These are phyloP conservation scores for Rutpela maculata DNA, from an alignment of 2,888 invertebrate genomes.

Conservation along the genomic window DNA sequence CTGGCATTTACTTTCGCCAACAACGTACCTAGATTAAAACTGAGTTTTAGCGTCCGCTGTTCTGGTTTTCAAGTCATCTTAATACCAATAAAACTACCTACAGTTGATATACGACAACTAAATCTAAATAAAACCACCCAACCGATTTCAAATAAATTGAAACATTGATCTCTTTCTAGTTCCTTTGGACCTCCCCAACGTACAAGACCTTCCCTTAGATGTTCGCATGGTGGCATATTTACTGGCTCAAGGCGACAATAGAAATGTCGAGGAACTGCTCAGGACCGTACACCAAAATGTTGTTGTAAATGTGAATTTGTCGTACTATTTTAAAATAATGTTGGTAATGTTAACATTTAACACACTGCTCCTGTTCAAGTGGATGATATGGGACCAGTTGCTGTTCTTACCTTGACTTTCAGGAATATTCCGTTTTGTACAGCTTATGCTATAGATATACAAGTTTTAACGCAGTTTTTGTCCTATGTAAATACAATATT, in stretches of 20 bases:
- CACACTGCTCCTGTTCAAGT: constrained; percentile 59
- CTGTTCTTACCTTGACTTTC: not conserved
- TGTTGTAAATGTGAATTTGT: constrained; percentile 61
- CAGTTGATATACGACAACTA: no score
- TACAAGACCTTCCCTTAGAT: constrained; percentile 40
- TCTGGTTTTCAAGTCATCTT: no score
- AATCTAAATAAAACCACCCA: no score
- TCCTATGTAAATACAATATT: not conserved
- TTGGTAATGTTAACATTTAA: constrained; percentile 62
- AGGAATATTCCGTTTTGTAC: not conserved
- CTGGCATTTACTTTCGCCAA: no score
- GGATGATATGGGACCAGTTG: constrained; percentile 58
- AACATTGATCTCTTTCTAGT: not conserved
- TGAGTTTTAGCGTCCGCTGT: no score
- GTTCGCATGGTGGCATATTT: constrained; percentile 48
- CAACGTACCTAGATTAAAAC: no score
- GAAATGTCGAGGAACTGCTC: constrained; percentile 54
- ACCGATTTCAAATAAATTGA: no score
- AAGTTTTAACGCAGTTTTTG: not conserved
- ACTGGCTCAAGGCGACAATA: constrained; percentile 59
- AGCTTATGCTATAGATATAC: not conserved
- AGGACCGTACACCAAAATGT: constrained; percentile 57
- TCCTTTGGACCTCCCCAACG: constrained; percentile 26
- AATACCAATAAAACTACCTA: no score
- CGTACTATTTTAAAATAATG: constrained; percentile 62